Percentiles rank a stretch among this genome's conserved stretches.
Evolutionary conservation across 2,797 vertebrate species (phyloP).

Genomic region (Pempheris klunzingeri): DNA sequence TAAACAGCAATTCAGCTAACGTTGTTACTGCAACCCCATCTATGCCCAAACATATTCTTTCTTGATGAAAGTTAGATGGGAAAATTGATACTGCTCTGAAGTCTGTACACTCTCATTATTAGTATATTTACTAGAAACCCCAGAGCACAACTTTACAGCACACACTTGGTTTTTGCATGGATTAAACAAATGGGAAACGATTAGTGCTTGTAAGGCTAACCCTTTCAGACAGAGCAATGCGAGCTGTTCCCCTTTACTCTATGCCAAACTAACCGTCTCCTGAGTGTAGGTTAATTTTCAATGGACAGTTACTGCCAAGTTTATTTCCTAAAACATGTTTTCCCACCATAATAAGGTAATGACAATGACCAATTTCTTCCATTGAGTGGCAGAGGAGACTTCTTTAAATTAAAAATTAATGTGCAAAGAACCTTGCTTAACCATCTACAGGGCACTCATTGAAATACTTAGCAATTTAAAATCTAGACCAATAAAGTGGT

Average conservation of each 20-base stretch:
- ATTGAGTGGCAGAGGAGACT: background rate
- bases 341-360: no score
- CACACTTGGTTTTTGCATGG: background rate
- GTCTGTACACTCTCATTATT: no score
- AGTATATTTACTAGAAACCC: background rate
- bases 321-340: no score
- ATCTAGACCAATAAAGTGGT: no score
- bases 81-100: background rate
- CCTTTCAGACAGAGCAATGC: background rate
- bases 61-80: background rate
- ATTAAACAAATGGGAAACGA: no score
- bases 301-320: no score
- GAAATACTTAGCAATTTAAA: no score
- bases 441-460: no score
- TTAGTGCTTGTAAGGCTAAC: no score
- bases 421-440: background rate
- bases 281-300: background rate
- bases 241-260: background rate
- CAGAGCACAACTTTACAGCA: no score
- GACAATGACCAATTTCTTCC: background rate
- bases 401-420: background rate
- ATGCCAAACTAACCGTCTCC: background rate
- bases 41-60: background rate
- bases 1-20: background rate
- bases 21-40: conserved; percentile 1